phyloP scores from a whole-genome alignment of 2,888 invertebrate genomes.

The Perdita meconis region DNA sequence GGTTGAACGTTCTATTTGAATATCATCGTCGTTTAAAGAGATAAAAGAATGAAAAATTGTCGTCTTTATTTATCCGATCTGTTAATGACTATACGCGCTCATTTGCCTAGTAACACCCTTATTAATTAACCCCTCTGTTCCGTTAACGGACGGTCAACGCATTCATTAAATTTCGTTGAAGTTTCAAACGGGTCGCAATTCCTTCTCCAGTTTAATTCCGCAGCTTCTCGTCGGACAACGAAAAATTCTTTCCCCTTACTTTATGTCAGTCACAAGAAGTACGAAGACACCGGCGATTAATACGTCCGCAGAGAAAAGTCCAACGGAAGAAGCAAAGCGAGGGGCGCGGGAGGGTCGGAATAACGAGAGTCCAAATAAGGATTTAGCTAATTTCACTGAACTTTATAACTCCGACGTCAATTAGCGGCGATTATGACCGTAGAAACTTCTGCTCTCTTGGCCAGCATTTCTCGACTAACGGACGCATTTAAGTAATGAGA shows the following conservation, averaged over 20 bases:
- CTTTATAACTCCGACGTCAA: conserved; percentile 80
- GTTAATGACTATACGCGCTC: not conserved
- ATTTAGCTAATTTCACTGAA: conserved; percentile 80
- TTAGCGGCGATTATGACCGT: conserved; percentile 81
- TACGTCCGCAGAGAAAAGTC: conserved; percentile 53
- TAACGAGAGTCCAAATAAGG: conserved; percentile 76
- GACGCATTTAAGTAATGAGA: conserved; percentile 80
- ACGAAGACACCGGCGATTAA: conserved; percentile 65
- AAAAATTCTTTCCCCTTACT: conserved; percentile 38
- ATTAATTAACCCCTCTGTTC: not conserved
- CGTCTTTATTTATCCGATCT: not conserved
- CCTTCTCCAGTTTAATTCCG: conserved; percentile 20
- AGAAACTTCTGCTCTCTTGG: conserved; percentile 78
- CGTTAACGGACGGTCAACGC: conserved; percentile 12
- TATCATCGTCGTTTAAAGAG: no score
- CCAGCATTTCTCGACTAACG: conserved; percentile 73
- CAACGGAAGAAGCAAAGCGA: conserved; percentile 47
- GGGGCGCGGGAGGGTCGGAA: conserved; percentile 63
- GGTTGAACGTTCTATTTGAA: no score
- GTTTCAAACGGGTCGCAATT: conserved; percentile 25
- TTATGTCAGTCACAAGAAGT: conserved; percentile 31
- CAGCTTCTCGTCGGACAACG: conserved; percentile 10
- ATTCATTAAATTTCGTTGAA: conserved; percentile 9
- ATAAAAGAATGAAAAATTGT: not conserved
- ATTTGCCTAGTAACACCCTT: not conserved